Evolutionary conservation across 2,888 invertebrate genomes (phyloP), one percentile per base, ranked within the genome.

Genomic region (Myathropa florea): DNA sequence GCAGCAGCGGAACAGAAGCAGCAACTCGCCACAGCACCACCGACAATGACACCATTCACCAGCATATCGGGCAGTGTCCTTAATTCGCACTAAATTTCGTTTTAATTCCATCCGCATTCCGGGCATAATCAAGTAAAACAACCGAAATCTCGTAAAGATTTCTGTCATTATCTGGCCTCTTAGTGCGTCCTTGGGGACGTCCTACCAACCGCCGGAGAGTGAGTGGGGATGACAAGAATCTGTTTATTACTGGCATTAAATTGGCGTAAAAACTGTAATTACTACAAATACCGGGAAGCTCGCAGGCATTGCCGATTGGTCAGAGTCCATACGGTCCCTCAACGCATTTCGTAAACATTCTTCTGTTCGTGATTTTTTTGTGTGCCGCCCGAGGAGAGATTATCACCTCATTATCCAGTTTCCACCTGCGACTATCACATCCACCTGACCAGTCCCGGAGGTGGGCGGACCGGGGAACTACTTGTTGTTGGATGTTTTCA

Each of bases 91-190:
- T 65, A 65, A 80, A 84, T 80, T 26, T 80, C 80, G 71, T 80
- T 84, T 80, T 80, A 84, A 84, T 80, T 84, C 80, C 63, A 75
- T 67, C 65, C 76, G 65, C 80, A 80, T 80, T 84, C 76, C 80
- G 70, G 53, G 59, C 76, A 76, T 84, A 84, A 80, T 84, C 80
- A 84, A 80, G 55, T 65, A 76, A 64, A 84, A 84, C 76, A 80
- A 80, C 84, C 75, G 55, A 76, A 75, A 84, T 71, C 76, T 80
- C 75, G 61, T 80, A 80, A 80, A 80, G 71, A 76, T 80, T 80
- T 76, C 64, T 71, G 76, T 80, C 80, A 67, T 80, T 76, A 83
- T 76, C 53, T 26, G 68, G 71, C 12, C 67, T 80, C 70, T 55
- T 70, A 57, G 75, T 70, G 68, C 55, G 75, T 75, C 70, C 75